Evolutionary conservation across 2,113 vertebrate genomes (phyloP).

Genomic region (Thalassoma bifasciatum): DNA sequence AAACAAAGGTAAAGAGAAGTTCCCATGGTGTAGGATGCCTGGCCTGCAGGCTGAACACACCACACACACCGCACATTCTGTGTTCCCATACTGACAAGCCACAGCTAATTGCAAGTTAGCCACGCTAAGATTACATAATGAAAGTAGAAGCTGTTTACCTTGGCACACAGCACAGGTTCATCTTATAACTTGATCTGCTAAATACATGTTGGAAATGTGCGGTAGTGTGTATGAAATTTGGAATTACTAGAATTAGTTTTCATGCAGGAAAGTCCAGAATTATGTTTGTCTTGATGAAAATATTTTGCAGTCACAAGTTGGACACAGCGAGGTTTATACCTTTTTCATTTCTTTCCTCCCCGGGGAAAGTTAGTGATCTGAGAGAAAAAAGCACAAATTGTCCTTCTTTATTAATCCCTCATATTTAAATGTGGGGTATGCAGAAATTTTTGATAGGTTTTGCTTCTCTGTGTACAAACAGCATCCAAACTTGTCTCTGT

Average conservation of each 20-base stretch:
- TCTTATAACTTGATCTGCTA: constrained; percentile 25
- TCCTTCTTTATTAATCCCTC: too few species aligned
- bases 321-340: too few species aligned
- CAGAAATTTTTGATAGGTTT: too few species aligned
- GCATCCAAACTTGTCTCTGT: too few species aligned
- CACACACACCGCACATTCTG: constrained; percentile 13
- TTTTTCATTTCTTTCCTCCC: too few species aligned
- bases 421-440: too few species aligned
- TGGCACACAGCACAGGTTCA: constrained; percentile 5
- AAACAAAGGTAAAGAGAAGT: constrained; percentile 65
- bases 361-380: too few species aligned
- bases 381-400: too few species aligned
- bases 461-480: too few species aligned
- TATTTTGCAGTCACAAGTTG: too few species aligned
- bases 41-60: constrained; percentile 50
- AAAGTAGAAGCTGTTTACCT: constrained; percentile 40
- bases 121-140: constrained; percentile 37
- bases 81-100: constrained; percentile 40
- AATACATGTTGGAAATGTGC: constrained; percentile 6
- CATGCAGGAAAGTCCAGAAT: not conserved
- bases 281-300: too few species aligned
- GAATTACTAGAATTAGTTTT: not conserved
- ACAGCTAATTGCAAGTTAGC: constrained; percentile 51
- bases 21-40: constrained; percentile 73
- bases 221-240: not conserved